Conservation (phyloP, 2,888 invertebrate species). For the Tinea trinotella region DNA sequence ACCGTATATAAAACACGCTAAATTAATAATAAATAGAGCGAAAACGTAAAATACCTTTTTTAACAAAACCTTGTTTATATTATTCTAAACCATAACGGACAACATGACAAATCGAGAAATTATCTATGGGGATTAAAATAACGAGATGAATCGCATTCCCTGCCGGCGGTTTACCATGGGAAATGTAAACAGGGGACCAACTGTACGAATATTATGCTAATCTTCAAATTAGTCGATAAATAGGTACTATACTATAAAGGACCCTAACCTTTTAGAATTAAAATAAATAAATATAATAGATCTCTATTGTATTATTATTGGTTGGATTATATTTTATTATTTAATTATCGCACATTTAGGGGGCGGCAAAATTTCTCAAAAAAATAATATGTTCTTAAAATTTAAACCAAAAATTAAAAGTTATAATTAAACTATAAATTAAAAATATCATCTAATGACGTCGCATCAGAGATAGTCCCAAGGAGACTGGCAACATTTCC, state of each 20-base stretch:
- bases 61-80: slow-evolving; percentile 12
- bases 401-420: too few relatives aligned
- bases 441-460: too few relatives aligned
- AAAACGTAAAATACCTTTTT: background rate
- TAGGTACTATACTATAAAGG: slow-evolving; percentile 25
- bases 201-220: slow-evolving; percentile 39
- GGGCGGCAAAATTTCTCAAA: too few relatives aligned
- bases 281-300: background rate
- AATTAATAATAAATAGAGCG: background rate
- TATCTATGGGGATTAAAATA: slow-evolving; percentile 58
- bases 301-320: too few relatives aligned
- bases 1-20: background rate
- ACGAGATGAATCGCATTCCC: slow-evolving; percentile 50
- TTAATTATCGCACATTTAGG: too few relatives aligned
- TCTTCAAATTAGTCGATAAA: slow-evolving; percentile 58
- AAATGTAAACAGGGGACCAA: slow-evolving; percentile 59
- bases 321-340: too few relatives aligned
- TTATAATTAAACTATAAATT: too few relatives aligned
- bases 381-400: too few relatives aligned
- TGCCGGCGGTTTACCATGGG: slow-evolving; percentile 46
- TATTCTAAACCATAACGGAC: slow-evolving; percentile 20
- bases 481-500: too few relatives aligned
- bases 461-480: too few relatives aligned
- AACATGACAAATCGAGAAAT: slow-evolving; percentile 54
- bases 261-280: background rate